These are phyloP conservation scores for Terrapene triunguis DNA, from an alignment of 2,113 vertebrate genomes.

Conservation along the genomic window DNA sequence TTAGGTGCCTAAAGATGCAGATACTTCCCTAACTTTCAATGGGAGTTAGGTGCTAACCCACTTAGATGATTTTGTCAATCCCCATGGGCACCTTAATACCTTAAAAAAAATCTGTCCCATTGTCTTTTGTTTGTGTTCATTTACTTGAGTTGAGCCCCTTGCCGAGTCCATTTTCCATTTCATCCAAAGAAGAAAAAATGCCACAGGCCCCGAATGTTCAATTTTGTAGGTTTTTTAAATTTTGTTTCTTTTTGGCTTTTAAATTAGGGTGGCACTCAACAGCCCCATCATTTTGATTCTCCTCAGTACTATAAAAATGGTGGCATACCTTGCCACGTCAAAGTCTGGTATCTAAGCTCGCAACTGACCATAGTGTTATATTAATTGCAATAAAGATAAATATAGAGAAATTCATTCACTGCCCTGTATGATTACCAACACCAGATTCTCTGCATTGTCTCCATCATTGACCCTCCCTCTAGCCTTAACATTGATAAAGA, in stretches of 20 bases:
- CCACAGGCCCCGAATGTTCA: background rate
- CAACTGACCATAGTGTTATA: background rate
- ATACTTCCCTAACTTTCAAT: background rate
- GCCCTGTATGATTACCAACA: background rate
- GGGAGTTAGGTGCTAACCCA: background rate
- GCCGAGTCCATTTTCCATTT: background rate
- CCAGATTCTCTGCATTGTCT: background rate
- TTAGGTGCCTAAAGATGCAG: background rate
- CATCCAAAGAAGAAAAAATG: conserved; percentile 12
- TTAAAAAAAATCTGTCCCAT: background rate
- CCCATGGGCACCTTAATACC: background rate
- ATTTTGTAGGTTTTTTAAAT: rapidly evolving
- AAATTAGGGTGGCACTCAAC: background rate
- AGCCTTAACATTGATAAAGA: background rate
- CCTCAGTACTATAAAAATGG: background rate
- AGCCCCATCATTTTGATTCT: background rate
- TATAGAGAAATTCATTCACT: background rate
- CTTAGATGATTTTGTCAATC: background rate
- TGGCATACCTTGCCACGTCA: background rate
- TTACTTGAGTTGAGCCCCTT: background rate
- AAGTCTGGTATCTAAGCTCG: background rate
- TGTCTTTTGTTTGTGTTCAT: background rate
- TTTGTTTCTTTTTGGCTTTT: background rate
- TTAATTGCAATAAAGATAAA: background rate
- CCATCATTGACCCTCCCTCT: background rate